These are phyloP conservation scores for Notechis scutatus DNA, from an alignment of 2,113 vertebrate genomes.

Conservation along the genomic window DNA sequence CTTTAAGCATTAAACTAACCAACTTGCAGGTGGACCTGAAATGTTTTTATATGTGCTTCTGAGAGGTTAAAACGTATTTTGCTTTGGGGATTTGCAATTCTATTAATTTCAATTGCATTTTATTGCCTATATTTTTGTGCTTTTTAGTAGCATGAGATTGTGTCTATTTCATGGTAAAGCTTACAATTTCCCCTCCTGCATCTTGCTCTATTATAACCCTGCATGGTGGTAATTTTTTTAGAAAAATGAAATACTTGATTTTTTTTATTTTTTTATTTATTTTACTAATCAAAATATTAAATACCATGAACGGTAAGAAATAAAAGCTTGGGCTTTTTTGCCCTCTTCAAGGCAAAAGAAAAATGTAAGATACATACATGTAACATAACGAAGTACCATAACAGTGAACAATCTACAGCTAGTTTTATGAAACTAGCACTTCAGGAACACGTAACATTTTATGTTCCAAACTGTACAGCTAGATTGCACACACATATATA, in stretches of 20 bases:
- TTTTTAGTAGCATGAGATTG: neutral
- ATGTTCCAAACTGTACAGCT: neutral
- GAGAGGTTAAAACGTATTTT: neutral
- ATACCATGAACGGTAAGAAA: neutral
- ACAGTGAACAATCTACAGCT: neutral
- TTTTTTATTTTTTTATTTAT: conserved; percentile 12
- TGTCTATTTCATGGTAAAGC: neutral
- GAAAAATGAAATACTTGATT: neutral
- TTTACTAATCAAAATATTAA: conserved; percentile 12
- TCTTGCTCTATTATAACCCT: neutral
- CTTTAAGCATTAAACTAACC: neutral
- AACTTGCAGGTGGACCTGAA: neutral
- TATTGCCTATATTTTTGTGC: neutral
- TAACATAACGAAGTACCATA: neutral
- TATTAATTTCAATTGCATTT: neutral
- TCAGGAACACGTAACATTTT: neutral
- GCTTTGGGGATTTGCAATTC: neutral
- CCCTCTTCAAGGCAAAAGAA: conserved; percentile 5
- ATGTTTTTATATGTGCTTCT: neutral
- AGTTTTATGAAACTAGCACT: neutral
- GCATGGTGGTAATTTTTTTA: neutral
- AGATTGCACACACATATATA: neutral
- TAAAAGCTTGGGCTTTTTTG: neutral
- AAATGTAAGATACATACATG: conserved; percentile 7
- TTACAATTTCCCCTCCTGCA: neutral